phyloP scores from a whole-genome alignment of 2,797 vertebrate genomes.

The Steatocranus sp. region DNA sequence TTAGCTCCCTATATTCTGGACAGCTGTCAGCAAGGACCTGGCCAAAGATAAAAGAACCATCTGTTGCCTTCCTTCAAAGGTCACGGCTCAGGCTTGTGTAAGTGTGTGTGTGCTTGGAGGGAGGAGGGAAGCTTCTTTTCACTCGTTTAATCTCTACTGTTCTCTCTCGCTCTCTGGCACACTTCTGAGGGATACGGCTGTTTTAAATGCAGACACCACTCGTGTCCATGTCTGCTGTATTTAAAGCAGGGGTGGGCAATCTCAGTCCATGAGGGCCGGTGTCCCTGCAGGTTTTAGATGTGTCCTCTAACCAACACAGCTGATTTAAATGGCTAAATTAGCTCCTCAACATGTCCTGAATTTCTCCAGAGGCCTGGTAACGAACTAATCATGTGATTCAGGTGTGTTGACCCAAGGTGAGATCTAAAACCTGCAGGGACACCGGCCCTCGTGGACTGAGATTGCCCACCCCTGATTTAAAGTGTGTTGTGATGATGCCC shows the following conservation, averaged over 20 bases:
- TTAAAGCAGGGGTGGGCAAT: too few relatives aligned
- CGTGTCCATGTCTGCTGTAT: constrained; percentile 38
- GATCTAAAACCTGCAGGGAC: too few relatives aligned
- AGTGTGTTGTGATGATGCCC: neutral
- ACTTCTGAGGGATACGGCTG: constrained; percentile 52
- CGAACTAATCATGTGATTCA: too few relatives aligned
- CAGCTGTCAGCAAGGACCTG: constrained; percentile 73
- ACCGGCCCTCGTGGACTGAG: too few relatives aligned
- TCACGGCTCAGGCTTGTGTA: constrained; percentile 24
- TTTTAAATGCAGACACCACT: constrained; percentile 55
- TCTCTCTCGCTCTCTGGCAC: constrained; percentile 55
- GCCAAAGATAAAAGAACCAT: constrained; percentile 71
- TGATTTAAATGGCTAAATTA: too few relatives aligned
- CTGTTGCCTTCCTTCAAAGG: constrained; percentile 74
- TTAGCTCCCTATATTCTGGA: constrained; percentile 44
- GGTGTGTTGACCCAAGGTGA: too few relatives aligned
- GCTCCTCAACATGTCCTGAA: too few relatives aligned
- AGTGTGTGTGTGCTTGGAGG: neutral
- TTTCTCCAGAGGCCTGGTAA: too few relatives aligned
- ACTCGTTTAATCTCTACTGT: constrained; percentile 49
- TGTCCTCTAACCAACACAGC: too few relatives aligned
- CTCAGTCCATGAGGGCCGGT: too few relatives aligned
- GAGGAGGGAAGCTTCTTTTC: constrained; percentile 50
- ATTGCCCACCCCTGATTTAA: too few relatives aligned
- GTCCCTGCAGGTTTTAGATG: too few relatives aligned